Base-by-base conservation (phyloP, 2,888 invertebrate species). In the Tiphia femorata region DNA sequence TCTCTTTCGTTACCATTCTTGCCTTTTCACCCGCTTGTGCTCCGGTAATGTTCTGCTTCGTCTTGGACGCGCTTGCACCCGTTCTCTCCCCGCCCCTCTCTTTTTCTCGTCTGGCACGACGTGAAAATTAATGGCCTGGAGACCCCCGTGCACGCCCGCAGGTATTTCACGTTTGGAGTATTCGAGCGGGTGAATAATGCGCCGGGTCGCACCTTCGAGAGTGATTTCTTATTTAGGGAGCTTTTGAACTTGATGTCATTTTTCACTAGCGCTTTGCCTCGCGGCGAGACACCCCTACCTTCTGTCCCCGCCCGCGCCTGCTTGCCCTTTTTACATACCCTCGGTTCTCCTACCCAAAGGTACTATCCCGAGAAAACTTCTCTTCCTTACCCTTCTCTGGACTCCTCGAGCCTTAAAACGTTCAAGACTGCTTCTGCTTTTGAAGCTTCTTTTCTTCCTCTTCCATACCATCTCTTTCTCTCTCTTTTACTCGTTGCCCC, bases 211-310 rank as follows among this genome's bases (percentile, higher is more conserved):
- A 47, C 44, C 57, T 49, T 57, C 62, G 48, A 58, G 58, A 69
- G 64, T 67, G 78, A 78, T 77, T 79, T 79, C 78, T 78, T 78
- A 77, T 76, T 79, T 75, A 70, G 71, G 64, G 58, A 64, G 67
- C 64, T 70, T 71, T 77, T 74, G 64, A 71, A 67, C 71, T 58
- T 53, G 50, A 62, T 58, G 78, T 73, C 79, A 78, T 78, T 79
- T 78, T 79, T 79, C 79, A 78, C 67, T 44, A 46, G 30, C 49
- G 53, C 55, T 52, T 53, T 63, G 48, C 35, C 42, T 23, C 52
- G 41, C 40, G 47, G 51, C 49, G 3, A 53, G 33, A 16, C 41
- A 38, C 48, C 29, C 54, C 35, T 51, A 7, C 33, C 7, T 30
- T 20, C n/a, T 42, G 29, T 6, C 19, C 30, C 16, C 29, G 37